Evolutionary conservation across 35 echinoderm and acorn worm species (phyloP).

Genomic region (Diadema setosum): DNA sequence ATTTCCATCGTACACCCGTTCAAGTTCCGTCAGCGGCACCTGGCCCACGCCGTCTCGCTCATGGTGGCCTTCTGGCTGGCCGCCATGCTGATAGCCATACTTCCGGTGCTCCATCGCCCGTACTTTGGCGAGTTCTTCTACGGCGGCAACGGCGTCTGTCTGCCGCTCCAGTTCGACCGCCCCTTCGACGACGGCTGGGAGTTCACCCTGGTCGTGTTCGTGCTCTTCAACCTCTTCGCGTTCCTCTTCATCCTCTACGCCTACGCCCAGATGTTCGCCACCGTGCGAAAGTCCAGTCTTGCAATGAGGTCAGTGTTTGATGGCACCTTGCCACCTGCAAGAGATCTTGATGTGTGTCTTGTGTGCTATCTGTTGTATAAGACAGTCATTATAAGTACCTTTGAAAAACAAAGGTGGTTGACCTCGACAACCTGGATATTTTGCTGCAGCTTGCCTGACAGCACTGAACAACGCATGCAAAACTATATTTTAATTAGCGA

Average conservation of each 20-base stretch:
- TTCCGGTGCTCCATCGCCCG: slow-evolving; percentile 64
- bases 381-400: too few relatives aligned
- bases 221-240: slow-evolving; percentile 72
- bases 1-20: slow-evolving; percentile 93
- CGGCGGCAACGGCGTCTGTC: slow-evolving; percentile 92
- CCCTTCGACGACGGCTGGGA: slow-evolving; percentile 87
- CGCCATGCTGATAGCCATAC: slow-evolving; percentile 39
- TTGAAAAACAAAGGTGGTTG: too few relatives aligned
- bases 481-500: too few relatives aligned
- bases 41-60: slow-evolving; percentile 61
- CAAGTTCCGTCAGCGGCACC: slow-evolving; percentile 60
- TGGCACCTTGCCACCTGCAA: too few relatives aligned
- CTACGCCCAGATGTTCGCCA: slow-evolving; percentile 87
- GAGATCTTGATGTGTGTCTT: too few relatives aligned
- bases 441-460: too few relatives aligned
- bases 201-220: slow-evolving; percentile 86
- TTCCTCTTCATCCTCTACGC: slow-evolving; percentile 92
- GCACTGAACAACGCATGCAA: too few relatives aligned
- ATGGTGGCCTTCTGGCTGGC: slow-evolving; percentile 77
- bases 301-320: slow-evolving; percentile 53
- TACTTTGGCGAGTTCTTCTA: slow-evolving; percentile 94
- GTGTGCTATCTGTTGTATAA: too few relatives aligned
- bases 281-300: slow-evolving; percentile 69
- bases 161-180: slow-evolving; percentile 86
- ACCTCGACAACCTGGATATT: too few relatives aligned